Percentiles rank a stretch among this genome's conserved stretches.
These are phyloP conservation scores for Charina bottae DNA, from an alignment of 2,113 vertebrate species.

Conservation along the genomic window DNA sequence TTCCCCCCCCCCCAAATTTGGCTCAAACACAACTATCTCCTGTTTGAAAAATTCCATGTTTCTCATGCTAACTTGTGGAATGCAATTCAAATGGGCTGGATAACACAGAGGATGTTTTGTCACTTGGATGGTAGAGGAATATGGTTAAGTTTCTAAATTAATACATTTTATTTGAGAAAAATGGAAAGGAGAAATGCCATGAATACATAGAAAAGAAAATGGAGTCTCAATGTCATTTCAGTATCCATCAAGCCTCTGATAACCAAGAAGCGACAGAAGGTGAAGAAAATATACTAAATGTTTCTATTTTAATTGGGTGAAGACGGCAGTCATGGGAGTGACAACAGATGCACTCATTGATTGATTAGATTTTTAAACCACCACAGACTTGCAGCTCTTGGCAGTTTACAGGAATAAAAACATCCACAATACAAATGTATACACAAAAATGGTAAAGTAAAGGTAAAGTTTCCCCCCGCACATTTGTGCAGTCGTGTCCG, in stretches of 20 bases:
- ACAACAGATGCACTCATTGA: not conserved
- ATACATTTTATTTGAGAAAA: not conserved
- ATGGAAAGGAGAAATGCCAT: not conserved
- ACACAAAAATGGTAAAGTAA: not conserved
- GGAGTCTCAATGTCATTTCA: not conserved
- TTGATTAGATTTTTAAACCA: not conserved
- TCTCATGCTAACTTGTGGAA: not conserved
- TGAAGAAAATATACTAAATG: not conserved
- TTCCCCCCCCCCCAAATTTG: slow-evolving; percentile 6
- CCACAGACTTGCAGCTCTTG: not conserved
- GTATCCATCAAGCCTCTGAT: not conserved
- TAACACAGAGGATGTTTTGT: not conserved
- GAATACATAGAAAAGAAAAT: not conserved
- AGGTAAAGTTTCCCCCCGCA: too few relatives aligned
- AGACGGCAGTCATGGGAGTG: not conserved
- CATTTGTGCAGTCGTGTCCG: too few relatives aligned
- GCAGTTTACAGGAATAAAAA: not conserved
- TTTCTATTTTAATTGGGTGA: not conserved
- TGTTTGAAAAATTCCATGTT: slow-evolving; percentile 37
- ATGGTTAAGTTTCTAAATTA: not conserved
- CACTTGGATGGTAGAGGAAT: not conserved
- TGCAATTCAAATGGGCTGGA: not conserved
- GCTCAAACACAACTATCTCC: slow-evolving; percentile 28
- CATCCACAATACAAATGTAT: not conserved
- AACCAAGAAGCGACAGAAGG: not conserved